Evolutionary conservation across 2,113 vertebrate species (phyloP).

Genomic region (Podarcis cretensis): DNA sequence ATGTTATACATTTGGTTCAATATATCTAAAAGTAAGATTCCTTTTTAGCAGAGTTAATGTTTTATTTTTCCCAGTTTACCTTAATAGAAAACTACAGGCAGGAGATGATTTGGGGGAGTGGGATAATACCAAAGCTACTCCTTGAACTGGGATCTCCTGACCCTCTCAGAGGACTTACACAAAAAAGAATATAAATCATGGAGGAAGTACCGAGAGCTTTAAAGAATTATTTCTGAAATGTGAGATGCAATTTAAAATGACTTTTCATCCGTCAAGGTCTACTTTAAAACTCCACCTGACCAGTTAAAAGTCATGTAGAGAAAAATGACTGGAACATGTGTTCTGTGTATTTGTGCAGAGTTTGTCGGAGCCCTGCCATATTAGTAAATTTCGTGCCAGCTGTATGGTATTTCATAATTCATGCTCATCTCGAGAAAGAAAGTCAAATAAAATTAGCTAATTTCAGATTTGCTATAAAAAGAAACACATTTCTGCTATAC

Average conservation of each 20-base stretch:
- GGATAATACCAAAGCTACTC: conserved; percentile 57
- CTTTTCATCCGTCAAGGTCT: conserved; percentile 62
- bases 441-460: conserved; percentile 32
- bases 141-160: conserved; percentile 61
- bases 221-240: conserved; percentile 72
- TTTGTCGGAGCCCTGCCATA: conserved; percentile 21
- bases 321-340: conserved; percentile 68
- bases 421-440: conserved; percentile 22
- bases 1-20: conserved; percentile 63
- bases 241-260: conserved; percentile 72
- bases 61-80: conserved; percentile 64
- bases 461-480: conserved; percentile 53
- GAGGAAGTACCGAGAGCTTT: conserved; percentile 72
- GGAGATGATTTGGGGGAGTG: neutral
- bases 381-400: conserved; percentile 21
- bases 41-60: conserved; percentile 69
- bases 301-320: conserved; percentile 64
- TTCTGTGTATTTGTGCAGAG: conserved; percentile 54
- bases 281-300: conserved; percentile 70
- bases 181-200: conserved; percentile 65
- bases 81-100: conserved; percentile 57
- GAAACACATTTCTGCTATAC: conserved; percentile 44
- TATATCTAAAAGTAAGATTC: conserved; percentile 69
- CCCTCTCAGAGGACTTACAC: conserved; percentile 62
- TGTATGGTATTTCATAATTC: accelerated